A percentile compares a stretch with the other conserved stretches of the same genome.
Evolutionary conservation across 2,888 invertebrate genomes (phyloP).

Genomic region (Cheilosia vernalis): DNA sequence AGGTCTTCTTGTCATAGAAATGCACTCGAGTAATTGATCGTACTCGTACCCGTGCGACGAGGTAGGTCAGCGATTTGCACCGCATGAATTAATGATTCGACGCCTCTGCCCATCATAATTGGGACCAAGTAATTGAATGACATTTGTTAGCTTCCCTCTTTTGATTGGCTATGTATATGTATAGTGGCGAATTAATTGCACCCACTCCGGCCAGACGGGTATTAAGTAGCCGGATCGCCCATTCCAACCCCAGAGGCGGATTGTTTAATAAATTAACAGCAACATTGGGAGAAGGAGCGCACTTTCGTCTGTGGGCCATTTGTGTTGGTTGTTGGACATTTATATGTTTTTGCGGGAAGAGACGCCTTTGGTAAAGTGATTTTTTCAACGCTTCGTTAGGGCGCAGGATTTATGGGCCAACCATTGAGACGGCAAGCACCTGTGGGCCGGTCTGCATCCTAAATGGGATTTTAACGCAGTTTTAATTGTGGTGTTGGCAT

Average conservation of each 20-base stretch:
- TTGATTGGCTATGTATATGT: slow-evolving; percentile 27
- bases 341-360: slow-evolving; percentile 29
- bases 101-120: slow-evolving; percentile 70
- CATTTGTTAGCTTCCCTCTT: slow-evolving; percentile 63
- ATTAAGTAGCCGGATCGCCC: slow-evolving; percentile 71
- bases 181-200: slow-evolving; percentile 62
- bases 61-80: slow-evolving; percentile 70
- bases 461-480: slow-evolving; percentile 73
- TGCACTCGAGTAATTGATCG: slow-evolving; percentile 66
- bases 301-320: neutral
- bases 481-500: slow-evolving; percentile 69
- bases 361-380: slow-evolving; percentile 73
- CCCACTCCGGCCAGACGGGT: slow-evolving; percentile 49
- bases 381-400: slow-evolving; percentile 75
- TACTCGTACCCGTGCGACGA: slow-evolving; percentile 34
- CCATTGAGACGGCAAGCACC: slow-evolving; percentile 65
- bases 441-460: slow-evolving; percentile 56
- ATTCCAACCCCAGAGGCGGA: slow-evolving; percentile 66
- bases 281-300: neutral
- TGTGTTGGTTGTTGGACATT: slow-evolving; percentile 21
- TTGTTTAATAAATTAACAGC: slow-evolving; percentile 73
- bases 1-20: slow-evolving; percentile 62
- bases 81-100: slow-evolving; percentile 66
- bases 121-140: slow-evolving; percentile 70
- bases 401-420: slow-evolving; percentile 65